Percentiles rank a stretch among this genome's conserved stretches.
Conservation (phyloP, 1,140 invertebrate genomes). For the Cotesia typhae region DNA sequence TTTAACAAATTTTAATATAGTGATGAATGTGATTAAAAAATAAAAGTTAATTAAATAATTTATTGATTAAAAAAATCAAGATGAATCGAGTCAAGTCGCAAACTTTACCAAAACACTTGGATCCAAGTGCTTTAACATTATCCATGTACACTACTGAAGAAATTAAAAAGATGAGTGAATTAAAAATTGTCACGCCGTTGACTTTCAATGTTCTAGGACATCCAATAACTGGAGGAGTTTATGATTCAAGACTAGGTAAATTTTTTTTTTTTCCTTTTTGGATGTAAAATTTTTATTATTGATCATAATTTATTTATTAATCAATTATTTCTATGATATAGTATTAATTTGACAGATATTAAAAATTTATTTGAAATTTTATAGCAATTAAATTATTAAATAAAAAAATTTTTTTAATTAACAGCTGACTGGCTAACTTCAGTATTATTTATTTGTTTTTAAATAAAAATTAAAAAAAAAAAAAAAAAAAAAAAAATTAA, state of each 20-base stretch:
- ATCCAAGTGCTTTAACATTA: conserved; percentile 71
- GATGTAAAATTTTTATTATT: no score
- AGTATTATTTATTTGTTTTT: background rate
- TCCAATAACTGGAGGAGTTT: conserved; percentile 83
- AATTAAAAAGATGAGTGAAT: conserved; percentile 86
- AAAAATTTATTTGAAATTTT: no score
- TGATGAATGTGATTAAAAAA: no score
- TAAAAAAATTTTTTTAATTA: no score
- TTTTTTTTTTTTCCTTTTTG: background rate
- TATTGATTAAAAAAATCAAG: background rate
- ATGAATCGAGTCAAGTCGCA: background rate
- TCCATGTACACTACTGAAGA: conserved; percentile 82
- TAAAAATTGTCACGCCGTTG: conserved; percentile 82
- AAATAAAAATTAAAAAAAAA: background rate
- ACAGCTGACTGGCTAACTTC: background rate
- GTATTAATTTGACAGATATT: no score
- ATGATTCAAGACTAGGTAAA: conserved; percentile 76
- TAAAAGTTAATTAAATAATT: background rate
- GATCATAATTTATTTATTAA: no score
- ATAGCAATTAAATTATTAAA: no score
- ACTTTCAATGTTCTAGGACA: conserved; percentile 89
- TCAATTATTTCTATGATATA: no score
- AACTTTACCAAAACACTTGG: conserved; percentile 54
- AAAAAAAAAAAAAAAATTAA: no score
- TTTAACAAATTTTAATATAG: no score